phyloP scores from a whole-genome alignment of 2,888 invertebrate genomes.

The Xestia xanthographa region DNA sequence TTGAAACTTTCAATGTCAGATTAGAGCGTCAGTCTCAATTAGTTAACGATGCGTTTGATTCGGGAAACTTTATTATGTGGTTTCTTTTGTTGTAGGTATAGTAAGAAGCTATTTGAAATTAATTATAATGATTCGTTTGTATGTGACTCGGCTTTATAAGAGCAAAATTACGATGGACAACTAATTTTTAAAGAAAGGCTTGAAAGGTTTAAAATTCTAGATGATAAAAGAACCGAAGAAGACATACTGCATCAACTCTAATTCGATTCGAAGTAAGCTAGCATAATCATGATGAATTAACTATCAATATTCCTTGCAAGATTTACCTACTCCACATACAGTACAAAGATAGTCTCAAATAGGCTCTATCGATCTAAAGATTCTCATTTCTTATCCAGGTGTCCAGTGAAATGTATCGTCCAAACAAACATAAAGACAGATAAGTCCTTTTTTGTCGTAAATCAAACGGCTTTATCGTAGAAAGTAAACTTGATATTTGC shows the following conservation, averaged over 20 bases:
- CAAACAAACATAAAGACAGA: slow-evolving; percentile 46
- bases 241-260: too few species aligned
- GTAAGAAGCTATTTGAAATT: slow-evolving; percentile 8
- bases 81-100: slow-evolving; percentile 8
- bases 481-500: slow-evolving; percentile 72
- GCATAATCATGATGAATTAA: neutral
- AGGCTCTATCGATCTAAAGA: neutral
- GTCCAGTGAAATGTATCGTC: slow-evolving; percentile 28
- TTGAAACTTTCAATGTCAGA: slow-evolving; percentile 55
- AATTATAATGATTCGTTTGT: neutral
- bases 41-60: slow-evolving; percentile 43
- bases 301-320: neutral
- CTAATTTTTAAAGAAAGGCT: neutral
- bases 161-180: neutral
- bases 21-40: slow-evolving; percentile 44
- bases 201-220: neutral
- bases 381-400: slow-evolving; percentile 35
- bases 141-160: neutral
- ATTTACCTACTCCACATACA: neutral
- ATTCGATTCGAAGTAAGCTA: too few species aligned
- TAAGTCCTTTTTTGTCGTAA: slow-evolving; percentile 68
- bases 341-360: slow-evolving; percentile 17
- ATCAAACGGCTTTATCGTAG: slow-evolving; percentile 72
- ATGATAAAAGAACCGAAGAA: neutral
- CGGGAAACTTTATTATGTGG: slow-evolving; percentile 12